Evolutionary conservation across 2,797 vertebrate species (phyloP).

Genomic region (Crax fasciolata): DNA sequence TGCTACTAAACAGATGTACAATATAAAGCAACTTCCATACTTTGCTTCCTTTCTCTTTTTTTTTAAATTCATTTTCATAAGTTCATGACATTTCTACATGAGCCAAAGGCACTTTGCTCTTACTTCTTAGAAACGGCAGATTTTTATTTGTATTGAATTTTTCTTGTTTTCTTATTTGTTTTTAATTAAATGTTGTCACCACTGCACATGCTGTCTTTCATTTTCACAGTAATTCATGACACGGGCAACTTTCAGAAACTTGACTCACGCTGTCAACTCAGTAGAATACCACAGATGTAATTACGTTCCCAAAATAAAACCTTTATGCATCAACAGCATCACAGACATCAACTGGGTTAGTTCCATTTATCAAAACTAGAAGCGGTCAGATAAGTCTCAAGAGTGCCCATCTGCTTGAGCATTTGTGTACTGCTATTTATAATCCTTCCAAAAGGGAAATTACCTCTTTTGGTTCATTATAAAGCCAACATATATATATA

Average conservation of each 20-base stretch:
- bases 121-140: neutral
- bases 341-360: neutral
- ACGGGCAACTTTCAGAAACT: slow-evolving; percentile 17
- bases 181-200: neutral
- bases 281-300: slow-evolving; percentile 19
- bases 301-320: slow-evolving; percentile 39
- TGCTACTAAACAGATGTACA: fast-evolving
- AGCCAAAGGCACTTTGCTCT: neutral
- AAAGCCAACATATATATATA: neutral
- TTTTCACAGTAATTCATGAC: slow-evolving; percentile 25
- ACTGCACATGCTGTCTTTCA: neutral
- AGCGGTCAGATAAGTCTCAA: neutral
- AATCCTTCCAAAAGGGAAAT: neutral
- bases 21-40: neutral
- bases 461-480: neutral
- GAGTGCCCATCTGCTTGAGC: neutral
- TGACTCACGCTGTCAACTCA: neutral
- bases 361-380: neutral
- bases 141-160: neutral
- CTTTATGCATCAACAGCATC: neutral
- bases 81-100: neutral
- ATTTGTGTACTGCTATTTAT: fast-evolving
- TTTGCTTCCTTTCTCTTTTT: neutral
- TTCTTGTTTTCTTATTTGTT: neutral
- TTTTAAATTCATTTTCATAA: neutral